Percentiles rank a stretch among this genome's conserved stretches.
phyloP scores from a whole-genome alignment of 2,888 invertebrate species.

The Apodemia zela region DNA sequence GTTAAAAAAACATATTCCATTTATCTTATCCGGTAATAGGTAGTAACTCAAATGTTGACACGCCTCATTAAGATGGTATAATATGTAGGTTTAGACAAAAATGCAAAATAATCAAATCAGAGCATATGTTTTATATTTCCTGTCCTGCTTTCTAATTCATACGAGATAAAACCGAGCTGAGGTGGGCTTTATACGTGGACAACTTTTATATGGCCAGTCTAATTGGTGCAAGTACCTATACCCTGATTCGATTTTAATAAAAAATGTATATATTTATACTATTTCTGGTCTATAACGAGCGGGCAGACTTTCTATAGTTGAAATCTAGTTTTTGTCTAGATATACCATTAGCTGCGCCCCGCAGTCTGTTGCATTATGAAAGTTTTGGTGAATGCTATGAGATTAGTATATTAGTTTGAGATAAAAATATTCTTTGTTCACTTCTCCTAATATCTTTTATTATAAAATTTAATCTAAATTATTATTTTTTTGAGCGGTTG shows the following conservation, averaged over 20 bases:
- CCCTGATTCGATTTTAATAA: neutral
- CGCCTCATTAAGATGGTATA: neutral
- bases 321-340: too few relatives aligned
- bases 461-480: too few relatives aligned
- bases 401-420: too few relatives aligned
- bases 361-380: too few relatives aligned
- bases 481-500: too few relatives aligned
- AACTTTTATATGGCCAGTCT: neutral
- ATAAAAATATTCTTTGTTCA: too few relatives aligned
- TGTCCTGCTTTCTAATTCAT: conserved; percentile 9
- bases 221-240: conserved; percentile 1
- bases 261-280: neutral
- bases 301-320: neutral
- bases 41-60: neutral
- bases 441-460: too few relatives aligned
- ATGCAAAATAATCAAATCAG: conserved; percentile 11
- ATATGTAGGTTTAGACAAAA: neutral
- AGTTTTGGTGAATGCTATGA: too few relatives aligned
- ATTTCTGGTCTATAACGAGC: neutral
- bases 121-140: conserved; percentile 1
- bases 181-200: neutral
- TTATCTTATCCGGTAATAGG: too few relatives aligned
- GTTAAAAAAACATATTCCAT: too few relatives aligned
- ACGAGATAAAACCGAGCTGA: neutral
- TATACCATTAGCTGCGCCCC: too few relatives aligned